Conservation (phyloP, 2,113 vertebrate species). For the Anseranas semipalmata region DNA sequence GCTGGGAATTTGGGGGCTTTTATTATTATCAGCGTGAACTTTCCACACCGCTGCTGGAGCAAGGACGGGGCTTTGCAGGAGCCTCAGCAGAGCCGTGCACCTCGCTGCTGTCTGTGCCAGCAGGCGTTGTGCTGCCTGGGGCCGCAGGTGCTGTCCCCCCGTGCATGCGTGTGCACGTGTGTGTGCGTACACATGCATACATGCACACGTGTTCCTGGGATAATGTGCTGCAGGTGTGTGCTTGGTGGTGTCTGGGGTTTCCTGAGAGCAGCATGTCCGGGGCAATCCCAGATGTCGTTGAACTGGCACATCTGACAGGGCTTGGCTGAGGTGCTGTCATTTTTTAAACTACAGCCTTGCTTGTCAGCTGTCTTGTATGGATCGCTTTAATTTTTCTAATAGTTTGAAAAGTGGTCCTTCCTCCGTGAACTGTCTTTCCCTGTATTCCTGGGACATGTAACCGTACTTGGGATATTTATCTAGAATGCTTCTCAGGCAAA, state of each 20-base stretch:
- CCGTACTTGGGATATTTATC: background rate
- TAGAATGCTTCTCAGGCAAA: background rate
- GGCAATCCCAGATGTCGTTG: background rate
- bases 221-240: accelerated
- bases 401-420: background rate
- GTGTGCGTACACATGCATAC: accelerated
- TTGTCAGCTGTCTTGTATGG: background rate
- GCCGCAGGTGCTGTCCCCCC: background rate
- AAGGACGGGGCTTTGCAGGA: background rate
- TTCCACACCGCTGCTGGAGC: background rate
- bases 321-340: background rate
- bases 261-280: background rate
- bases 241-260: background rate
- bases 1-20: background rate
- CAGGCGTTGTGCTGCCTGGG: background rate
- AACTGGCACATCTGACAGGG: background rate
- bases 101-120: no score
- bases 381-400: background rate
- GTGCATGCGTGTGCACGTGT: accelerated
- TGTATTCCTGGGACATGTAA: background rate
- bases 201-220: accelerated
- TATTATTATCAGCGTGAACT: background rate
- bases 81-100: background rate
- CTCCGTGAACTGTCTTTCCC: background rate
- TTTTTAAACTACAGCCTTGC: background rate